These are phyloP conservation scores for Hexactinellida sp. DNA, from an alignment of 37 sponge, comb jelly and placozoan species.

Conservation along the genomic window DNA sequence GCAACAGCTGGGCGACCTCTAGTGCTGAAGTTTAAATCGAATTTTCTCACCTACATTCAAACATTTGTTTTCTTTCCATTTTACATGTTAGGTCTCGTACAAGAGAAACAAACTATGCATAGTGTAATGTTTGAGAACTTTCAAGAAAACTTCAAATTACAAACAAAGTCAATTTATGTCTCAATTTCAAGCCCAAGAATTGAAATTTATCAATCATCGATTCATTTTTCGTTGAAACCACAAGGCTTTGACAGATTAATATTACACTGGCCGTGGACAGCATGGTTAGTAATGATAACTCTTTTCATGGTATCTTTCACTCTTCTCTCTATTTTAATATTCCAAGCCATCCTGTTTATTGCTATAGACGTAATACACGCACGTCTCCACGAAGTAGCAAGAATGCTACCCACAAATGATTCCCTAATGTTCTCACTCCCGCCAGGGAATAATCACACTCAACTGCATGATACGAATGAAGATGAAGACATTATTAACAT, in stretches of 20 bases:
- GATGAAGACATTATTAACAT: neutral
- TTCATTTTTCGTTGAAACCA: neutral
- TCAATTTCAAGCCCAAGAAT: neutral
- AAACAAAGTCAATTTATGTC: neutral
- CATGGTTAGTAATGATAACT: neutral
- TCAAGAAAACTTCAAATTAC: neutral
- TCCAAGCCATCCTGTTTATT: neutral
- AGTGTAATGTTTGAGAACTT: constrained; percentile 1
- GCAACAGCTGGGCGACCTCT: neutral
- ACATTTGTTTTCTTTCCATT: constrained; percentile 1
- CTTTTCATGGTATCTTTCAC: neutral
- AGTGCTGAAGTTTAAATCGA: neutral
- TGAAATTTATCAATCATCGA: neutral
- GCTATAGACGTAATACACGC: neutral
- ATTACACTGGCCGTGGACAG: neutral
- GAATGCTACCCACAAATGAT: neutral
- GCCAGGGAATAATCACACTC: neutral
- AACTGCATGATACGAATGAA: neutral
- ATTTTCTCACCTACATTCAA: neutral
- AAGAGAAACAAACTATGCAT: neutral
- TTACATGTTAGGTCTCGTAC: neutral
- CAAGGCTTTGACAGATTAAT: neutral
- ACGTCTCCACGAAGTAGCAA: neutral
- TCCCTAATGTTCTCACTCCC: neutral
- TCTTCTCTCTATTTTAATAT: neutral